These are phyloP conservation scores for Dendropsophus ebraccatus DNA, from an alignment of 2,113 vertebrate species.

Conservation along the genomic window DNA sequence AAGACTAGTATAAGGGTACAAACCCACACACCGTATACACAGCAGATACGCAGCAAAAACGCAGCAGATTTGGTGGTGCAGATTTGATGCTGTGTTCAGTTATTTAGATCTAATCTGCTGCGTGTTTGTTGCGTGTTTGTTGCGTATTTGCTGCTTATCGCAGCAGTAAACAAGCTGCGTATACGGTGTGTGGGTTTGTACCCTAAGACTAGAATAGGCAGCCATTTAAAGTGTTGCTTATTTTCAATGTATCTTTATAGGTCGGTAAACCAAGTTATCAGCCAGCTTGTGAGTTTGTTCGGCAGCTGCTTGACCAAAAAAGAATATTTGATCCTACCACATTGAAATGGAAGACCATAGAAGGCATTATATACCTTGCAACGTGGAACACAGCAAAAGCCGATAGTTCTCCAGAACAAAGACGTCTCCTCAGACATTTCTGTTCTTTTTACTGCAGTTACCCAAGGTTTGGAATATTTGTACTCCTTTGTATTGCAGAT, in stretches of 20 bases:
- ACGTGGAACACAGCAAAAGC: constrained; percentile 23
- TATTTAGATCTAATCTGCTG: too few species aligned
- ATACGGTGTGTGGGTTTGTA: too few species aligned
- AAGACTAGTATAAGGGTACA: too few species aligned
- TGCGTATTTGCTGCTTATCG: too few species aligned
- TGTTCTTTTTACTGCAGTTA: constrained; percentile 44
- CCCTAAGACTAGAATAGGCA: too few species aligned
- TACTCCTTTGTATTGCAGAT: not conserved
- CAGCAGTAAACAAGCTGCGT: too few species aligned
- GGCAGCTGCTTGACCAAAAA: constrained; percentile 56
- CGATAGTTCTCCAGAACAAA: not conserved
- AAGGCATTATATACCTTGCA: constrained; percentile 44
- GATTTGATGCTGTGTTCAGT: too few species aligned
- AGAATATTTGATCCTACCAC: constrained; percentile 50
- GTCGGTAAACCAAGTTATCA: constrained; percentile 26
- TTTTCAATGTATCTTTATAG: constrained; percentile 12
- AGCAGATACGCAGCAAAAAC: too few species aligned
- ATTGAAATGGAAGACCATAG: constrained; percentile 44
- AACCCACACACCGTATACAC: too few species aligned
- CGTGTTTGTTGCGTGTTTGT: too few species aligned
- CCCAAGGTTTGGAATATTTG: constrained; percentile 20
- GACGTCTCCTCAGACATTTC: constrained; percentile 46
- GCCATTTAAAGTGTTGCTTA: not conserved
- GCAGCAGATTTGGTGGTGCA: too few species aligned
- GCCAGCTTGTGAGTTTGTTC: constrained; percentile 47